Evolutionary conservation across 37 sponge, comb jelly and placozoan species (phyloP).

Genomic region (Agelas oroides): DNA sequence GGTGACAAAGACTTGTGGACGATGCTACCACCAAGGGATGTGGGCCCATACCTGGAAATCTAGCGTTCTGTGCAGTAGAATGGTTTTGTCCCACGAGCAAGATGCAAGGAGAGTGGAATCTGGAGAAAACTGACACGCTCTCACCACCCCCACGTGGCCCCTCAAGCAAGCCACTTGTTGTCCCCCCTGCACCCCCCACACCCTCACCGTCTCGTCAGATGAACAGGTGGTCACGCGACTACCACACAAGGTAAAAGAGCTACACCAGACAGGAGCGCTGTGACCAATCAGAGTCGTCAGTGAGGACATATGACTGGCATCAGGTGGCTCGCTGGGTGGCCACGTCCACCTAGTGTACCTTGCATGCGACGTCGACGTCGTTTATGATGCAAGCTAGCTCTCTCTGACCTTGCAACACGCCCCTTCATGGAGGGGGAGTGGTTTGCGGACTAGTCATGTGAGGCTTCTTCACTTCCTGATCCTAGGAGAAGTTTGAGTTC

Average conservation of each 20-base stretch:
- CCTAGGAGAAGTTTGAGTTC: background rate
- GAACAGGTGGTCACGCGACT: constrained; percentile 29
- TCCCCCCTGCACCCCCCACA: constrained; percentile 7
- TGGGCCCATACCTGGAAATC: constrained; percentile 11
- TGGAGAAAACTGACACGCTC: constrained; percentile 32
- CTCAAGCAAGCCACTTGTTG: background rate
- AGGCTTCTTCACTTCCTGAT: too few species aligned
- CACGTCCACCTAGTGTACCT: background rate
- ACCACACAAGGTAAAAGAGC: constrained; percentile 7
- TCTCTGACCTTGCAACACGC: too few species aligned
- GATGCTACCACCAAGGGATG: too few species aligned
- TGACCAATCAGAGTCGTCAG: constrained; percentile 15
- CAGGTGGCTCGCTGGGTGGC: background rate
- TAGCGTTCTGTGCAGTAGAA: background rate
- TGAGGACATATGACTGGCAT: too few species aligned
- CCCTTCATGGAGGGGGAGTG: too few species aligned
- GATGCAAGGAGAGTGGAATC: constrained; percentile 36
- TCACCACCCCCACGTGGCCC: constrained; percentile 22
- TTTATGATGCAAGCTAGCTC: too few species aligned
- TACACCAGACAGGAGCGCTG: constrained; percentile 16
- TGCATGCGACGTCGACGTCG: too few species aligned
- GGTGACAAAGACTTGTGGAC: too few species aligned
- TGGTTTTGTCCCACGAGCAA: constrained; percentile 39
- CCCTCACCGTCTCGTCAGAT: constrained; percentile 30
- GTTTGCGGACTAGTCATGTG: too few species aligned